phyloP scores from a whole-genome alignment of 2,888 invertebrate genomes.

The Eristalis tenax region DNA sequence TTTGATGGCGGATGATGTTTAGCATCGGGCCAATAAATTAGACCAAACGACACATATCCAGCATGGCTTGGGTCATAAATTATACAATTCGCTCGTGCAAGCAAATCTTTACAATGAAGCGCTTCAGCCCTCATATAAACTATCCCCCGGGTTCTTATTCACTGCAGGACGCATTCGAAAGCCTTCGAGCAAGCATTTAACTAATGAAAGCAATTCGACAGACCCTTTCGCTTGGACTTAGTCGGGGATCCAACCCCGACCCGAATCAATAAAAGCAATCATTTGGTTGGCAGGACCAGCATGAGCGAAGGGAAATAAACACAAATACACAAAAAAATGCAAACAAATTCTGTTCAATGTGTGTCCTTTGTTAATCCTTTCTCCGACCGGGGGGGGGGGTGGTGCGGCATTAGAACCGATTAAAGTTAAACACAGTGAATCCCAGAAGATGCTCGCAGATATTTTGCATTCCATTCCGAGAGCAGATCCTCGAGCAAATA shows the following conservation, averaged over 20 bases:
- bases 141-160: neutral
- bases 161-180: neutral
- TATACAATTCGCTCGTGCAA: neutral
- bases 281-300: neutral
- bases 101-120: neutral
- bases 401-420: conserved; percentile 25
- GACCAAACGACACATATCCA: neutral
- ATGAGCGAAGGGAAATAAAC: neutral
- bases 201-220: neutral
- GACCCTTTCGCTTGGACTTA: neutral
- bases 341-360: conserved; percentile 30
- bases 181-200: neutral
- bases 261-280: conserved; percentile 32
- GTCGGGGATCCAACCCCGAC: conserved; percentile 15
- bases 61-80: neutral
- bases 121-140: neutral
- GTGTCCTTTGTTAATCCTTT: conserved; percentile 42
- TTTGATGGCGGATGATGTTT: too few species aligned
- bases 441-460: conserved; percentile 7
- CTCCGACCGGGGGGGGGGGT: neutral
- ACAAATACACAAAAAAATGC: neutral
- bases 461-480: conserved; percentile 54
- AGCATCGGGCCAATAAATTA: neutral
- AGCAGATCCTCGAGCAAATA: conserved; percentile 22
- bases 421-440: conserved; percentile 48